phyloP scores from a whole-genome alignment of 2,797 vertebrate genomes.

The Anguilla obscura region DNA sequence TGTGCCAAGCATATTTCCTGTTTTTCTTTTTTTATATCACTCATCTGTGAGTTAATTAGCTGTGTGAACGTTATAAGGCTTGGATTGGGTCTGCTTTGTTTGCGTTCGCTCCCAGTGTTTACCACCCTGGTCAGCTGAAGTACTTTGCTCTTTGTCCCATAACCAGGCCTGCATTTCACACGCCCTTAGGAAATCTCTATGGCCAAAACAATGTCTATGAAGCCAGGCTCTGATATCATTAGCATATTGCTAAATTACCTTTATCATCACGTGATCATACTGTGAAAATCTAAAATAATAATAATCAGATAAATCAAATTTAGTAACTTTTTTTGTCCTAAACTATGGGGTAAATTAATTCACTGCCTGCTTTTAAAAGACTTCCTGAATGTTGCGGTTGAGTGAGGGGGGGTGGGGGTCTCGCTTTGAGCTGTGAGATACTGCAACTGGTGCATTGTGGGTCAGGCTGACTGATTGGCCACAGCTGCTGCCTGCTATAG shows the following conservation, averaged over 20 bases:
- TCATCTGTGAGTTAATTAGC: neutral
- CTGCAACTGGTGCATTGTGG: conserved; percentile 30
- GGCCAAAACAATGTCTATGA: neutral
- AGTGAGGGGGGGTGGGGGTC: neutral
- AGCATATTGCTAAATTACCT: neutral
- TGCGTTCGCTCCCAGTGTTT: neutral
- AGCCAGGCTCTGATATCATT: neutral
- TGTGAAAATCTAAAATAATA: neutral
- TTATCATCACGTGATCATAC: neutral
- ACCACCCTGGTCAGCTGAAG: neutral
- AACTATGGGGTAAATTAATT: neutral
- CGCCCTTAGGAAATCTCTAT: neutral
- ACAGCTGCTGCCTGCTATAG: neutral
- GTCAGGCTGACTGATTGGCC: conserved; percentile 25
- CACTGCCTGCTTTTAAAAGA: neutral
- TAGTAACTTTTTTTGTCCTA: neutral
- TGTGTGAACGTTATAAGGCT: neutral
- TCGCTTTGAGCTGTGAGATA: neutral
- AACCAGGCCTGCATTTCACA: neutral
- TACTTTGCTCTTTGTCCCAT: neutral
- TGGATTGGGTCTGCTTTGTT: neutral
- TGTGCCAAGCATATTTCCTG: neutral
- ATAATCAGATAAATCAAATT: neutral
- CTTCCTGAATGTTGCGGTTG: neutral
- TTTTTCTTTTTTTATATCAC: neutral